phyloP scores from a whole-genome alignment of 1,140 invertebrate genomes.

The Heliothis virescens region DNA sequence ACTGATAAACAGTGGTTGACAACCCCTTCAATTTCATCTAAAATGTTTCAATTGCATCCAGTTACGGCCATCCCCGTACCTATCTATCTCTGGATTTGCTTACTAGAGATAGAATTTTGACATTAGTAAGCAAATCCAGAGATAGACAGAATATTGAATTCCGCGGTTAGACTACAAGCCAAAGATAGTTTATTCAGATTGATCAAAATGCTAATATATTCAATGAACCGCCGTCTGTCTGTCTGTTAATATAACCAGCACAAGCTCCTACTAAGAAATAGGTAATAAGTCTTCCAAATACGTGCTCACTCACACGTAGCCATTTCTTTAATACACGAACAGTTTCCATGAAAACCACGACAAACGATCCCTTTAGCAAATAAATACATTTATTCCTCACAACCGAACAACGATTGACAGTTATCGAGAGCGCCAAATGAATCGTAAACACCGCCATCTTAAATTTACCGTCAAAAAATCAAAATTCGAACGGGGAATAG shows the following conservation, averaged over 20 bases:
- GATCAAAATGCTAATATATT: too few relatives aligned
- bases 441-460: conserved; percentile 68
- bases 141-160: too few relatives aligned
- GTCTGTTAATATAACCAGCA: not conserved
- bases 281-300: conserved; percentile 4
- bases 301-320: conserved; percentile 2
- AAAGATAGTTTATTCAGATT: too few relatives aligned
- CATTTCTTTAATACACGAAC: conserved; percentile 11
- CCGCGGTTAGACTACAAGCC: too few relatives aligned
- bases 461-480: conserved; percentile 32
- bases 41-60: too few relatives aligned
- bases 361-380: conserved; percentile 72
- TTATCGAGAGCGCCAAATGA: conserved; percentile 80
- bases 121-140: too few relatives aligned
- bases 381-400: conserved; percentile 80
- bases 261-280: not conserved
- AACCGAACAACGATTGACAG: conserved; percentile 77
- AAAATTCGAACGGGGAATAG: conserved; percentile 43
- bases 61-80: too few relatives aligned
- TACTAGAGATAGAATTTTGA: too few relatives aligned
- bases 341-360: conserved; percentile 34
- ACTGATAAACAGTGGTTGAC: too few relatives aligned
- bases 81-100: too few relatives aligned
- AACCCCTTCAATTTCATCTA: too few relatives aligned
- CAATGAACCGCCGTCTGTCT: not conserved